These are phyloP conservation scores for Eriocheir sinensis DNA, from an alignment of 1,140 invertebrate genomes.

Conservation along the genomic window DNA sequence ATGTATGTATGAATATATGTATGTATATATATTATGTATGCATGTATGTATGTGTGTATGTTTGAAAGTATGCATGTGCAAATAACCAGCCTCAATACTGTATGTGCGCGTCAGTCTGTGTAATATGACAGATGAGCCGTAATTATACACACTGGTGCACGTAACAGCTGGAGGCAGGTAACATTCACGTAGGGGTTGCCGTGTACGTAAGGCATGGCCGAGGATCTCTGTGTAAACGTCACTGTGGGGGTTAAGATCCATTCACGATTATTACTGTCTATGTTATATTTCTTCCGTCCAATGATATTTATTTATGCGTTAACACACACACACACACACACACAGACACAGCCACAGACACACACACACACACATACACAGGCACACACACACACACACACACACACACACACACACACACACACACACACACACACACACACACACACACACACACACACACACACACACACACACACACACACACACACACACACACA, in stretches of 20 bases:
- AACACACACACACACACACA: slow-evolving; percentile 47
- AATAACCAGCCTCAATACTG: too few species aligned
- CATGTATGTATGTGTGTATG: slow-evolving; percentile 31
- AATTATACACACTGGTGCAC: too few species aligned
- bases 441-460: not conserved
- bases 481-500: slow-evolving; percentile 24
- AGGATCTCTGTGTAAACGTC: too few species aligned
- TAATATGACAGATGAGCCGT: too few species aligned
- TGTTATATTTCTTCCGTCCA: too few species aligned
- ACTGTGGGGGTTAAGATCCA: too few species aligned
- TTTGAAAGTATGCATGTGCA: not conserved
- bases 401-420: slow-evolving; percentile 43
- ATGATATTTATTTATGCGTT: slow-evolving; percentile 38
- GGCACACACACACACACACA: slow-evolving; percentile 45
- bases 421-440: slow-evolving; percentile 12
- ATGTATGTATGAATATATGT: slow-evolving; percentile 49
- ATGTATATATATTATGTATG: slow-evolving; percentile 30
- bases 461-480: not conserved
- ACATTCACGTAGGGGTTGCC: too few species aligned
- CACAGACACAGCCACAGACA: slow-evolving; percentile 32
- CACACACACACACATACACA: slow-evolving; percentile 45
- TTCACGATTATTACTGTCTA: not conserved
- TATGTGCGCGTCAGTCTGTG: too few species aligned
- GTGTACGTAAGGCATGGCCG: too few species aligned
- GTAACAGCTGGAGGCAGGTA: too few species aligned